phyloP scores from a whole-genome alignment of 2,888 invertebrate species.

The Callimorpha dominula region DNA sequence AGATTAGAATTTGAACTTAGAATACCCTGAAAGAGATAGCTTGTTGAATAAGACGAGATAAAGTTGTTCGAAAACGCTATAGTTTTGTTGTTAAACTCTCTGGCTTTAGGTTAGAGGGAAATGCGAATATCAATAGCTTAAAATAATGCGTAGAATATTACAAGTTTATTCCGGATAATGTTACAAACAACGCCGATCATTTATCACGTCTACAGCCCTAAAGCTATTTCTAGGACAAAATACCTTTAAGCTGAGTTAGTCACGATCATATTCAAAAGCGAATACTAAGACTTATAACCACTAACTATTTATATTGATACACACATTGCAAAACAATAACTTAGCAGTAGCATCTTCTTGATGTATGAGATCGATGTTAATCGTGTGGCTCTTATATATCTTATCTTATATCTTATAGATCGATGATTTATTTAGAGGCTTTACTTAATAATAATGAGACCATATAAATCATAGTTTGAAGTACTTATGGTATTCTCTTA shows the following conservation, averaged over 20 bases:
- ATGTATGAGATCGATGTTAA: not conserved
- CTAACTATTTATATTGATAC: conserved; percentile 2
- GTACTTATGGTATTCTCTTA: too few species aligned
- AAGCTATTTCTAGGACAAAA: conserved; percentile 5
- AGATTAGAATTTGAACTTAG: not conserved
- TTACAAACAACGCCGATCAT: not conserved
- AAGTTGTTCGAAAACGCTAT: not conserved
- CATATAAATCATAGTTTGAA: too few species aligned
- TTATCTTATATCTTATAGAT: not conserved
- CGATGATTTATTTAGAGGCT: not conserved
- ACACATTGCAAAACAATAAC: not conserved
- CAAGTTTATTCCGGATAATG: not conserved
- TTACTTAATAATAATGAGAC: too few species aligned
- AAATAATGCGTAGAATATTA: not conserved
- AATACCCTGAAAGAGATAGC: not conserved
- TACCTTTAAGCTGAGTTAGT: conserved; percentile 2
- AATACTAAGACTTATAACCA: not conserved
- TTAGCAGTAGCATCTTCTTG: not conserved
- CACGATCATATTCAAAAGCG: conserved; percentile 7
- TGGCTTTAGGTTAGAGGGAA: not conserved
- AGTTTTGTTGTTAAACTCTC: not conserved
- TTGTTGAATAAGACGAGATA: not conserved
- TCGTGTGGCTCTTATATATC: not conserved
- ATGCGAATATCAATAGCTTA: not conserved
- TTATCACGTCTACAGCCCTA: not conserved